These are phyloP conservation scores for Pseudomugil tenellus DNA, from an alignment of 2,797 vertebrate genomes.

Conservation along the genomic window DNA sequence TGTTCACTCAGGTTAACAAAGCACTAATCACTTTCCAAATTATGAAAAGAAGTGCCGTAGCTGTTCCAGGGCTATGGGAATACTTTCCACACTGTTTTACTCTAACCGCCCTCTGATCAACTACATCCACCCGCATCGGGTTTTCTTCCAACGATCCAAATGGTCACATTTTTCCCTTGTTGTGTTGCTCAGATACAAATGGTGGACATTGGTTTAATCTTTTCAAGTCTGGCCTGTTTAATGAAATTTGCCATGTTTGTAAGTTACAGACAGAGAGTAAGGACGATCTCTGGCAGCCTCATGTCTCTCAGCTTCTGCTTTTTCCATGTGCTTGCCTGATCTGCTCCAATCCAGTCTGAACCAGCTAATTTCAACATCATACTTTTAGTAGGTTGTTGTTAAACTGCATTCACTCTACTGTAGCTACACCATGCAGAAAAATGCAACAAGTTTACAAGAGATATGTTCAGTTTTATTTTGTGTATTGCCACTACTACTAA, in stretches of 20 bases:
- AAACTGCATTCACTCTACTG: constrained; percentile 44
- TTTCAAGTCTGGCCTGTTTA: constrained; percentile 6
- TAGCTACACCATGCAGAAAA: constrained; percentile 48
- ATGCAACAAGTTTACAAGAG: constrained; percentile 2
- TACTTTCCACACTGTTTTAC: constrained; percentile 35
- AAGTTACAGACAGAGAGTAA: constrained; percentile 15
- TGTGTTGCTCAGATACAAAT: constrained; percentile 28
- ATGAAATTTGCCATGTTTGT: constrained; percentile 33
- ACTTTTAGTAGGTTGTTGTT: constrained; percentile 46
- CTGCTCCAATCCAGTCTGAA: constrained; percentile 51
- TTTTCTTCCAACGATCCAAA: constrained; percentile 26
- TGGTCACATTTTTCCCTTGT: constrained; percentile 9
- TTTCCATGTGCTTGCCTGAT: constrained; percentile 18
- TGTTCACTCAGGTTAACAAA: constrained; percentile 37
- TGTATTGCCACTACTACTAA: not conserved
- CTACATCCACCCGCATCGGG: constrained; percentile 23
- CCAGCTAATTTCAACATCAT: constrained; percentile 41
- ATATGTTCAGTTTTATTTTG: not conserved
- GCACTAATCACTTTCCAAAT: constrained; percentile 30
- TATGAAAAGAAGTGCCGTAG: constrained; percentile 15
- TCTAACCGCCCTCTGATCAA: constrained; percentile 25
- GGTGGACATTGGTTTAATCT: constrained; percentile 9
- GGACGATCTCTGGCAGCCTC: constrained; percentile 18
- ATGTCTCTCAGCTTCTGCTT: constrained; percentile 19
- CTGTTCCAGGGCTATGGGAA: constrained; percentile 16